Evolutionary conservation across 2,797 vertebrate species (phyloP).

Genomic region (Chelidonichthys spinosus): DNA sequence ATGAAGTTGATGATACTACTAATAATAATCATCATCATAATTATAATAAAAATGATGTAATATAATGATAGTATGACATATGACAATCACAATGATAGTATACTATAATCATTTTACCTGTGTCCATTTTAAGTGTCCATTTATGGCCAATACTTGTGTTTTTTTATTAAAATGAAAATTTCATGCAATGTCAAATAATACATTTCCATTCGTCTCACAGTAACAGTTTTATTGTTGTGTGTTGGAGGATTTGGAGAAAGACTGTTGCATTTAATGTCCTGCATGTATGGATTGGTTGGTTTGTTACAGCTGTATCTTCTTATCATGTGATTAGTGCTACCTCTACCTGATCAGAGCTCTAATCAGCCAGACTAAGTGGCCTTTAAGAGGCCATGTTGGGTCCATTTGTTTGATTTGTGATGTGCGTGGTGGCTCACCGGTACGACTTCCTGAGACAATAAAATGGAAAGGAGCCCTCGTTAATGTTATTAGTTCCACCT

Average conservation of each 20-base stretch:
- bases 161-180: neutral
- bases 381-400: neutral
- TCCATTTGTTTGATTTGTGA: neutral
- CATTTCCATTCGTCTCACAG: no score
- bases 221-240: neutral
- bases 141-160: neutral
- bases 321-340: no score
- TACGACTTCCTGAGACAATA: constrained; percentile 18
- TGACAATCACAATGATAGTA: neutral
- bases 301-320: neutral
- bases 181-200: no score
- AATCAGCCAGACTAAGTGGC: neutral
- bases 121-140: neutral
- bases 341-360: neutral
- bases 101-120: neutral
- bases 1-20: no score
- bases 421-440: neutral
- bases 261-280: no score
- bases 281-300: neutral
- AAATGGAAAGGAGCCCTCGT: constrained; percentile 6
- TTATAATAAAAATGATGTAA: no score
- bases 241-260: neutral
- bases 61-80: neutral
- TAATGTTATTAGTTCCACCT: constrained; percentile 20
- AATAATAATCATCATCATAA: no score